phyloP scores from a whole-genome alignment of 2,113 vertebrate genomes.

The Cyanistes caeruleus region DNA sequence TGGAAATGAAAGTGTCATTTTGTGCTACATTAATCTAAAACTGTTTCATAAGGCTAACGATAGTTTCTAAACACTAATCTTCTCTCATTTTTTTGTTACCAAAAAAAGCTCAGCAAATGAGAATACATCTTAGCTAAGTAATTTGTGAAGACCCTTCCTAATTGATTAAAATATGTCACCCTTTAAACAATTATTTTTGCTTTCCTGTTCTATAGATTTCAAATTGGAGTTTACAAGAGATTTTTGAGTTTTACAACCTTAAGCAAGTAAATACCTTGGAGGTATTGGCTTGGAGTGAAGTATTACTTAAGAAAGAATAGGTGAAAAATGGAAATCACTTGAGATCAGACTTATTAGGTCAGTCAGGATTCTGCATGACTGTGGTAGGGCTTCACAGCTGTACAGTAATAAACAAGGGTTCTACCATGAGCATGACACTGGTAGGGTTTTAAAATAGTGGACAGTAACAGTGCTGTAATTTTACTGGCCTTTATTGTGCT shows the following conservation, averaged over 20 bases:
- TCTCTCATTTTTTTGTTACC: not conserved
- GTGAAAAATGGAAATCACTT: not conserved
- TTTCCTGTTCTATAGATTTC: not conserved
- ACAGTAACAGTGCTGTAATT: not conserved
- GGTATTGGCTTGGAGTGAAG: not conserved
- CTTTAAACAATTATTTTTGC: not conserved
- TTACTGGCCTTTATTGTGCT: not conserved
- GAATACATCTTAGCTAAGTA: not conserved
- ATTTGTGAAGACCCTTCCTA: not conserved
- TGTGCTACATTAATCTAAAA: conserved; percentile 25
- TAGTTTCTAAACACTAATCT: not conserved
- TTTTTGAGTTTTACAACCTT: not conserved
- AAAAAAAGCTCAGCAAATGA: not conserved
- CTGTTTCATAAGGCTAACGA: not conserved
- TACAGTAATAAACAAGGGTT: not conserved
- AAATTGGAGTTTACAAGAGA: not conserved
- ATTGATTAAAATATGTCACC: not conserved
- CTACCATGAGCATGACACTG: rapidly evolving
- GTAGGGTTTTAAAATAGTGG: not conserved
- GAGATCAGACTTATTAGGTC: not conserved
- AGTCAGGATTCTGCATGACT: not conserved
- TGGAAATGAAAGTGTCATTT: not conserved
- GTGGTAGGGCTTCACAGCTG: not conserved
- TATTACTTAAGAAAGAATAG: not conserved
- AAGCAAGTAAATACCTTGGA: not conserved